These are phyloP conservation scores for Trogon melanurus DNA, from an alignment of 2,113 vertebrate genomes.

Conservation along the genomic window DNA sequence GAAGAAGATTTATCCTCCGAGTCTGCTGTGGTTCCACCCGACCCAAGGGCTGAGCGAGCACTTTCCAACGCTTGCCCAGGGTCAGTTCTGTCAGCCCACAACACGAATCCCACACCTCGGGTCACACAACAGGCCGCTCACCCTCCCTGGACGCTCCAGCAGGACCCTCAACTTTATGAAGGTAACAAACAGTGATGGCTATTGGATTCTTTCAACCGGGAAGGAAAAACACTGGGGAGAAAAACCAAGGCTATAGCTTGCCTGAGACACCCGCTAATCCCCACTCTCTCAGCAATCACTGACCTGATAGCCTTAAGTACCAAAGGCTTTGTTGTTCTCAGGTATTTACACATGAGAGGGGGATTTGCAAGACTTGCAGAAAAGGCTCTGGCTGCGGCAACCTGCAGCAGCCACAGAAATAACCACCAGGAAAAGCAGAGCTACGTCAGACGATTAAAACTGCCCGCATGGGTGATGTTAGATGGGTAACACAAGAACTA, in stretches of 20 bases:
- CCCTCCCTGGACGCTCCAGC: background rate
- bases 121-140: background rate
- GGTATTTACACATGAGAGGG: conserved; percentile 26
- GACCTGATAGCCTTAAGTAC: background rate
- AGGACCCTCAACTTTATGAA: background rate
- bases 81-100: background rate
- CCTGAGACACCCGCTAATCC: background rate
- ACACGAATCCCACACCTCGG: background rate
- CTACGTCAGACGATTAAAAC: background rate
- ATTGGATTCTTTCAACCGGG: background rate
- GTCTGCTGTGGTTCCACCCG: background rate
- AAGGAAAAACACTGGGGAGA: background rate
- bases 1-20: background rate
- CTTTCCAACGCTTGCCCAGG: background rate
- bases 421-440: background rate
- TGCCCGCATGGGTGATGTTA: background rate
- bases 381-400: background rate
- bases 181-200: background rate
- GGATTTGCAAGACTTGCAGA: conserved; percentile 12
- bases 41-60: background rate
- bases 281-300: background rate
- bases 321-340: conserved; percentile 12
- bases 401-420: background rate
- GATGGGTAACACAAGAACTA: background rate
- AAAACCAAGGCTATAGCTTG: background rate